A percentile compares a stretch with the other conserved stretches of the same genome.
Conservation (phyloP, 2,797 vertebrate genomes). For the Momotus momota region DNA sequence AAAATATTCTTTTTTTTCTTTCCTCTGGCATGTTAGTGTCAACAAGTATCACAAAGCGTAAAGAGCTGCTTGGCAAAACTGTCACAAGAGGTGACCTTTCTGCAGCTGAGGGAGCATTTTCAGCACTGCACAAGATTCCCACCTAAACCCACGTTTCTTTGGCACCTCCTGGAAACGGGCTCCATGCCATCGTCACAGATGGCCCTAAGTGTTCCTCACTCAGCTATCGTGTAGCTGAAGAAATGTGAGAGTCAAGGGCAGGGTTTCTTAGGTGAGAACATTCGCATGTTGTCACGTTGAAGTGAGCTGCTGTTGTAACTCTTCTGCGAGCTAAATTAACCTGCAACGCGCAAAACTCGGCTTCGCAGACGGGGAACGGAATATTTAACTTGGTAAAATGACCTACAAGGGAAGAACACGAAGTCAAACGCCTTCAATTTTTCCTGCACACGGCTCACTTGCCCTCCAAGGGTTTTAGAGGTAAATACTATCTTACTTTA, state of each 20-base stretch:
- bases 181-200: slow-evolving; percentile 25
- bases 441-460: background rate
- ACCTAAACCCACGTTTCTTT: slow-evolving; percentile 6
- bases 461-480: background rate
- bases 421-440: background rate
- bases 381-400: background rate
- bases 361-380: background rate
- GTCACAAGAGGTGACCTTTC: background rate
- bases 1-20: background rate
- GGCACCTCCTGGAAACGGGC: slow-evolving; percentile 18
- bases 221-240: background rate
- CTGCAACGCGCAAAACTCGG: background rate
- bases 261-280: background rate
- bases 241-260: background rate
- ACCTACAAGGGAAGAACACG: background rate
- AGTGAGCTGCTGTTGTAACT: background rate
- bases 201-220: background rate
- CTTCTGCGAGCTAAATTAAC: background rate
- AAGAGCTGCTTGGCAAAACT: slow-evolving; percentile 13
- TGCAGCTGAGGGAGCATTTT: background rate
- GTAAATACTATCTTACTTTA: background rate
- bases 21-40: background rate
- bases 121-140: background rate
- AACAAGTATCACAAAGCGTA: background rate
- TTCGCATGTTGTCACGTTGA: background rate